These are phyloP conservation scores for Athetis lepigone DNA, from an alignment of 2,888 invertebrate genomes.

Conservation along the genomic window DNA sequence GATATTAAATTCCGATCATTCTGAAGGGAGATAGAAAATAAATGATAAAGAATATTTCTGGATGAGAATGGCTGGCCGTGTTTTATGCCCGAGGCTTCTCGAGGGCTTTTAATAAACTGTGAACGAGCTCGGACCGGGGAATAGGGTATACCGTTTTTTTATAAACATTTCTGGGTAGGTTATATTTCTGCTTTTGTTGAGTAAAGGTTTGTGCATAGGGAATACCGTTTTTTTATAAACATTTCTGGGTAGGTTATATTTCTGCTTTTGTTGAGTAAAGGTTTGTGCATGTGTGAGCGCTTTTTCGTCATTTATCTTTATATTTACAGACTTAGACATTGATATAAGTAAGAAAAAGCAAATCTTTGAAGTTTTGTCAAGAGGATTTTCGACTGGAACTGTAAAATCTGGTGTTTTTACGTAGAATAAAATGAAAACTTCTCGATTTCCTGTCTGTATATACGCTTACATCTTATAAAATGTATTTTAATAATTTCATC, in stretches of 20 bases:
- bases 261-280: neutral
- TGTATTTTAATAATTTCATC: too few relatives aligned
- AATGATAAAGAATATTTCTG: constrained; percentile 53
- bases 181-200: too few relatives aligned
- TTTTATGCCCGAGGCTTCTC: constrained; percentile 31
- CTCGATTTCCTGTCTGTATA: too few relatives aligned
- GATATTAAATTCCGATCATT: constrained; percentile 63
- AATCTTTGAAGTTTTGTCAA: too few relatives aligned
- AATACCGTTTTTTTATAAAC: constrained; percentile 34
- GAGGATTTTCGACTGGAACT: too few relatives aligned
- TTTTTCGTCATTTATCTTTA: neutral
- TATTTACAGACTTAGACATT: too few relatives aligned
- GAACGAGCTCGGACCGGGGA: constrained; percentile 32
- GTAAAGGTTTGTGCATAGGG: constrained; percentile 3
- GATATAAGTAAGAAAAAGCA: too few relatives aligned
- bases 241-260: constrained; percentile 16
- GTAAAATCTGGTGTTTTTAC: too few relatives aligned
- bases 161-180: constrained; percentile 17
- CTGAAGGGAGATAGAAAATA: constrained; percentile 45
- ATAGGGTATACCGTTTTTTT: constrained; percentile 34
- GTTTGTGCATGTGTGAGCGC: neutral
- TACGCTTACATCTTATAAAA: too few relatives aligned
- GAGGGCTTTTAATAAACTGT: constrained; percentile 54
- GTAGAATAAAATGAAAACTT: too few relatives aligned
- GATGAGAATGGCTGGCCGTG: constrained; percentile 30